Base-by-base conservation (phyloP, 1,140 invertebrate genomes). In the Meloidogyne floridensis region DNA sequence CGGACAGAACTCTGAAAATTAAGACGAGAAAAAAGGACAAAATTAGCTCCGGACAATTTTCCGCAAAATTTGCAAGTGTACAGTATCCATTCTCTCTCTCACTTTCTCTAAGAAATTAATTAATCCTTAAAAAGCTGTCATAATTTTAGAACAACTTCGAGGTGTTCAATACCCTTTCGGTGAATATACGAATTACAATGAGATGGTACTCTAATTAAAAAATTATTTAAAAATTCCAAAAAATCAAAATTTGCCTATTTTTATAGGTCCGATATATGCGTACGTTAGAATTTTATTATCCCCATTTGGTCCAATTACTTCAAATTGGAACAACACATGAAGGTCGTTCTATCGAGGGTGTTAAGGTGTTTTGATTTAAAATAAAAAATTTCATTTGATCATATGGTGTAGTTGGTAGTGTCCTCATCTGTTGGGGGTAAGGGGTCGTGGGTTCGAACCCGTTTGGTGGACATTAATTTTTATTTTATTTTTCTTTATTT, bases 321-420 rank as follows among this genome's bases (percentile, higher is more conserved):
- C 75, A 85, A 54, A 84, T 89, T 69, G 88, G 87, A 11, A 84
- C 75, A 4, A 83, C 88, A 11, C 88, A 90, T 76, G 88, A 89
- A 72, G 89, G 89, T 18, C 74, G 89, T 53, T 86, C 89, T 15
- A 90, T 89, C 71, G 89, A 90, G 70, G 89, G 87, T 20, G 71
- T 89, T 56, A 83, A 75, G 20, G 56, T 88, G 11, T 59, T 20
- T 18, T 80, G 20, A 10, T 76, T 43, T 8, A 72, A 72, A 32
- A 32, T 32, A 32, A 32, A 32, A 32, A 32, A 32, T 32, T 32
- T 32, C 32, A 0, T 1, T 20, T 1, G 20, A 20, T 20, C 1
- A 32, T 32, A 1, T 32, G 32, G 32, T 32, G 32, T 32, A 32
- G 32, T 32, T 32, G 32, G 32, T 32, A 32, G 32, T 32, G 32